Percentiles rank a stretch among this genome's conserved stretches.
phyloP scores from a whole-genome alignment of 1,140 invertebrate genomes.

The Calephelis virginiensis region DNA sequence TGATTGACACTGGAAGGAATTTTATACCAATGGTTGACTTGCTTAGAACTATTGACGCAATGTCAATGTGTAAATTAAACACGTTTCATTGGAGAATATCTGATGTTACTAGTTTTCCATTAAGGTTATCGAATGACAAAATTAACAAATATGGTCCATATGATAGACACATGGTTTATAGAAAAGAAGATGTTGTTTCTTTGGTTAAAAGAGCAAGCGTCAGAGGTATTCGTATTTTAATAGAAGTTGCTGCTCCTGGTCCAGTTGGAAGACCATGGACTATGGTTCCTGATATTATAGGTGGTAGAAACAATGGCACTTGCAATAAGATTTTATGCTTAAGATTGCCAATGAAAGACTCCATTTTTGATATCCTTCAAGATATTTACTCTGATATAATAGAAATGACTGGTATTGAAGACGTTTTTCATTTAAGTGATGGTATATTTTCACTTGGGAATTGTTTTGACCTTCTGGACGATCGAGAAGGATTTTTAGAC shows the following conservation, averaged over 20 bases:
- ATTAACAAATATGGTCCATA: conserved; percentile 87
- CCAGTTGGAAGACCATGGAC: conserved; percentile 86
- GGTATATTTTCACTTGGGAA: conserved; percentile 82
- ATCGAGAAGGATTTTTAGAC: conserved; percentile 83
- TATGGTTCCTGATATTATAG: conserved; percentile 85
- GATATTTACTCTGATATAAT: conserved; percentile 80
- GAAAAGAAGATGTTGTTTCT: conserved; percentile 81
- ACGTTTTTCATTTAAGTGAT: conserved; percentile 84
- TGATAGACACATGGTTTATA: conserved; percentile 82
- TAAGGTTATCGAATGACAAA: conserved; percentile 82
- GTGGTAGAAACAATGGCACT: conserved; percentile 81
- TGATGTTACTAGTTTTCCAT: conserved; percentile 89
- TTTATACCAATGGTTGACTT: conserved; percentile 84
- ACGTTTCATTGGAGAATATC: conserved; percentile 91
- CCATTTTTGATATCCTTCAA: conserved; percentile 79
- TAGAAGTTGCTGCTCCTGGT: conserved; percentile 87
- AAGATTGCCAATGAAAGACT: conserved; percentile 82
- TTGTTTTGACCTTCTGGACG: conserved; percentile 81
- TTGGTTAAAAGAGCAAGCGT: conserved; percentile 83
- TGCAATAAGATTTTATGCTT: conserved; percentile 85
- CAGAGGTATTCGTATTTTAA: conserved; percentile 83
- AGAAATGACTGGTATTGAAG: conserved; percentile 77
- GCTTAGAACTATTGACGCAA: conserved; percentile 84
- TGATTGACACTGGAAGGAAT: conserved; percentile 87
- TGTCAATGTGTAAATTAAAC: conserved; percentile 89